A percentile compares a stretch with the other conserved stretches of the same genome.
phyloP scores from a whole-genome alignment of 2,888 invertebrate genomes.

The Acleris laterana region DNA sequence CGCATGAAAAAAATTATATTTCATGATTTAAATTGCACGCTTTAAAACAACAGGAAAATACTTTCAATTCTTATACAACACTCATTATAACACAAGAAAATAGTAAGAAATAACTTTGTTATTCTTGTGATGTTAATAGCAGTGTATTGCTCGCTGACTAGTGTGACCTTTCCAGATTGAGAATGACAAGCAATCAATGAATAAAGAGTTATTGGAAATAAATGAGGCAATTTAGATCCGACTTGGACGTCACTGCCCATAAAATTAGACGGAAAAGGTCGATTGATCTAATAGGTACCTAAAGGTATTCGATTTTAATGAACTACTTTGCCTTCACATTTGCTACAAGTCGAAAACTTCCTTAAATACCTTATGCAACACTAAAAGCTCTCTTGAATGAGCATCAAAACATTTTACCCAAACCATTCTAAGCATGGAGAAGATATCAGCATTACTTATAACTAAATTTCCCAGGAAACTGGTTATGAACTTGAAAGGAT shows the following conservation, averaged over 20 bases:
- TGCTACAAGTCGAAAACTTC: too few relatives aligned
- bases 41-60: too few relatives aligned
- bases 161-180: slow-evolving; percentile 48
- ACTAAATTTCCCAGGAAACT: slow-evolving; percentile 49
- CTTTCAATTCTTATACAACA: too few relatives aligned
- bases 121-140: slow-evolving; percentile 8
- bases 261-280: slow-evolving; percentile 20
- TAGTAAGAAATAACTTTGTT: too few relatives aligned
- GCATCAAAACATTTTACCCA: slow-evolving; percentile 4
- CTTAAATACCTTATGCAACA: too few relatives aligned
- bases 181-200: slow-evolving; percentile 49
- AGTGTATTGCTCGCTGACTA: slow-evolving; percentile 31
- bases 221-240: slow-evolving; percentile 48
- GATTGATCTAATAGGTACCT: neutral
- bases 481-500: slow-evolving; percentile 63
- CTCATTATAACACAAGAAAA: too few relatives aligned
- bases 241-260: slow-evolving; percentile 39
- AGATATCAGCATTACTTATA: slow-evolving; percentile 31
- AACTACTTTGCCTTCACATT: too few relatives aligned
- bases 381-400: neutral
- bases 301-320: too few relatives aligned
- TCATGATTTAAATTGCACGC: too few relatives aligned
- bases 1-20: too few relatives aligned
- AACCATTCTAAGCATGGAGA: slow-evolving; percentile 31
- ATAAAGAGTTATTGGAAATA: slow-evolving; percentile 44